These are phyloP conservation scores for Eupithecia exiguata DNA, from an alignment of 2,888 invertebrate species.

Conservation along the genomic window DNA sequence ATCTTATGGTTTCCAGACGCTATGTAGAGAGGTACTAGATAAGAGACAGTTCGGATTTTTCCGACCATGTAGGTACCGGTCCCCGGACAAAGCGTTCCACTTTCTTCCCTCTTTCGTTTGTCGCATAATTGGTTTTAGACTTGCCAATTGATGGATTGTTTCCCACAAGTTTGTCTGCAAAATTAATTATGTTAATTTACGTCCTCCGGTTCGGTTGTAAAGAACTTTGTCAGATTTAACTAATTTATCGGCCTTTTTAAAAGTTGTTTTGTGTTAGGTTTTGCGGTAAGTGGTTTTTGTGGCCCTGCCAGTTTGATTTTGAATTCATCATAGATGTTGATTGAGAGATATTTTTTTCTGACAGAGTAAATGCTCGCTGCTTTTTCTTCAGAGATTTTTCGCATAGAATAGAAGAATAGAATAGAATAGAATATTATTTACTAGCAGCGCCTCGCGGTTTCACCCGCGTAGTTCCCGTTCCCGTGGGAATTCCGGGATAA, in stretches of 20 bases:
- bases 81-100: slow-evolving; percentile 33
- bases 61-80: neutral
- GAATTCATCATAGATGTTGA: neutral
- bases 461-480: too few relatives aligned
- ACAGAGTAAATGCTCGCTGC: neutral
- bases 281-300: slow-evolving; percentile 21
- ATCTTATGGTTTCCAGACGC: neutral
- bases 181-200: slow-evolving; percentile 76
- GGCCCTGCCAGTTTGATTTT: neutral
- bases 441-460: too few relatives aligned
- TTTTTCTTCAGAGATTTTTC: neutral
- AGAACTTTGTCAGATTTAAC: slow-evolving; percentile 23
- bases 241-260: slow-evolving; percentile 54
- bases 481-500: too few relatives aligned
- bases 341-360: neutral
- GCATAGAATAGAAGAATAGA: too few relatives aligned
- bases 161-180: slow-evolving; percentile 66
- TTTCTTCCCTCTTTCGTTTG: slow-evolving; percentile 44
- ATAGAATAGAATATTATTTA: too few relatives aligned
- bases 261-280: slow-evolving; percentile 45
- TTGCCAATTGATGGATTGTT: slow-evolving; percentile 73
- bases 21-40: neutral
- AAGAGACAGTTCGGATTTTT: neutral
- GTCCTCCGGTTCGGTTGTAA: slow-evolving; percentile 36
- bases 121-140: slow-evolving; percentile 69